These are phyloP conservation scores for Hipposideros larvatus DNA, from an alignment of 2,797 vertebrate species.

Conservation along the genomic window DNA sequence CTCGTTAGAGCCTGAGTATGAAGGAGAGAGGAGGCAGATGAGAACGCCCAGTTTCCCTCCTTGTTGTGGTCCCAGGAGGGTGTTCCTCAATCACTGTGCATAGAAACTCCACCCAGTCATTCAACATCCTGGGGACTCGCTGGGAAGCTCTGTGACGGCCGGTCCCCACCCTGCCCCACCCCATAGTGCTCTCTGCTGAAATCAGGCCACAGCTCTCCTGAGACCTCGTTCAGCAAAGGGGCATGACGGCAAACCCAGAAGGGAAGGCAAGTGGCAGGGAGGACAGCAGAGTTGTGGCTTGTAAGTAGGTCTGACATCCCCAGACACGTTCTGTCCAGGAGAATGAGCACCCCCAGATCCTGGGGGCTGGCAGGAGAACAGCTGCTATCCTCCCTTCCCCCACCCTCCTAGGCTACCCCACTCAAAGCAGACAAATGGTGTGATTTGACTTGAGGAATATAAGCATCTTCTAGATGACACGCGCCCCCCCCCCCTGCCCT, in stretches of 20 bases:
- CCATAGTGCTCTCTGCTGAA: background rate
- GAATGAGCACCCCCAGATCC: background rate
- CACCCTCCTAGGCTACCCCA: accelerated
- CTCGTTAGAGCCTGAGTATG: background rate
- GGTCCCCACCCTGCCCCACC: background rate
- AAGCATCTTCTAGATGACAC: background rate
- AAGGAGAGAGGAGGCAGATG: background rate
- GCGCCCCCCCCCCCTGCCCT: too few species aligned
- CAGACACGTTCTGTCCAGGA: background rate
- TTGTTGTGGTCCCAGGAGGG: background rate
- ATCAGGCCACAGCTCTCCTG: background rate
- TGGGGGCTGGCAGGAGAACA: background rate
- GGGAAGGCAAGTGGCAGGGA: background rate
- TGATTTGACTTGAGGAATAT: background rate
- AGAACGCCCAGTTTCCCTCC: background rate
- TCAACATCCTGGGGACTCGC: background rate
- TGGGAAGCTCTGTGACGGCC: background rate
- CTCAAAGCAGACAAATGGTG: background rate
- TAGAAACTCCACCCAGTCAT: background rate
- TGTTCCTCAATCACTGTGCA: background rate
- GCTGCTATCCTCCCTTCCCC: background rate
- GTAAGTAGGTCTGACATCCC: background rate
- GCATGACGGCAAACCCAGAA: background rate
- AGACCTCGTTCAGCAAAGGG: background rate
- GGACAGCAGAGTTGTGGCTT: background rate